These are phyloP conservation scores for Drosophila littoralis DNA, from an alignment of 1,140 invertebrate genomes.

Conservation along the genomic window DNA sequence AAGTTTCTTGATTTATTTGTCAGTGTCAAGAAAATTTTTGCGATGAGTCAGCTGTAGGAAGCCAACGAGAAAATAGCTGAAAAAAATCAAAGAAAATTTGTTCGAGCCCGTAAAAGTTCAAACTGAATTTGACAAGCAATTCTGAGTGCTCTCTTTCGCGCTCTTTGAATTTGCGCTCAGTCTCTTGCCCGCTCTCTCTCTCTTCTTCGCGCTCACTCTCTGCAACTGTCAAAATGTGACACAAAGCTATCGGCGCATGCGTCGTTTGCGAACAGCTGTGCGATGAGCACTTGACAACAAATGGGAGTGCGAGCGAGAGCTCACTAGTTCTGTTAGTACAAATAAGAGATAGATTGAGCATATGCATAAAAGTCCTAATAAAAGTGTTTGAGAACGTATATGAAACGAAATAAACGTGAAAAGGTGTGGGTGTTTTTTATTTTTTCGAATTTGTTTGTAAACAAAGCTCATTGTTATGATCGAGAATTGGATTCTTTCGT, in stretches of 20 bases:
- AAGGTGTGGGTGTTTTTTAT: constrained; percentile 29
- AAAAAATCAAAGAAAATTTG: constrained; percentile 20
- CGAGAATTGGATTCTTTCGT: constrained; percentile 6
- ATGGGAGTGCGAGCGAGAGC: constrained; percentile 58
- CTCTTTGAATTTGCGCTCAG: constrained; percentile 15
- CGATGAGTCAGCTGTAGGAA: constrained; percentile 43
- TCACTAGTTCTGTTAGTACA: not conserved
- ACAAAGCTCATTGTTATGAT: constrained; percentile 23
- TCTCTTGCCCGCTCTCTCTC: constrained; percentile 2
- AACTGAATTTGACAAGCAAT: constrained; percentile 27
- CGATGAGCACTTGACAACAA: constrained; percentile 57
- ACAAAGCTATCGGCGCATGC: constrained; percentile 49
- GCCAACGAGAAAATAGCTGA: constrained; percentile 3
- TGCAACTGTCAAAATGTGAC: constrained; percentile 47
- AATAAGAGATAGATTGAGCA: constrained; percentile 2
- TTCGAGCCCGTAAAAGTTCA: constrained; percentile 32
- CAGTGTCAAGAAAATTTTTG: constrained; percentile 4
- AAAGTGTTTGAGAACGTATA: constrained; percentile 9
- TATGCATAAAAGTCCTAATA: constrained; percentile 33
- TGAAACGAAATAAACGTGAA: constrained; percentile 12
- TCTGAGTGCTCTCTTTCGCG: not conserved
- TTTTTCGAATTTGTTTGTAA: constrained; percentile 46
- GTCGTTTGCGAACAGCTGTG: constrained; percentile 53
- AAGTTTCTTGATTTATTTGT: constrained; percentile 10
- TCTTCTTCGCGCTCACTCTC: constrained; percentile 19